Conservation (phyloP, 2,888 invertebrate genomes). For the Sipha maydis region DNA sequence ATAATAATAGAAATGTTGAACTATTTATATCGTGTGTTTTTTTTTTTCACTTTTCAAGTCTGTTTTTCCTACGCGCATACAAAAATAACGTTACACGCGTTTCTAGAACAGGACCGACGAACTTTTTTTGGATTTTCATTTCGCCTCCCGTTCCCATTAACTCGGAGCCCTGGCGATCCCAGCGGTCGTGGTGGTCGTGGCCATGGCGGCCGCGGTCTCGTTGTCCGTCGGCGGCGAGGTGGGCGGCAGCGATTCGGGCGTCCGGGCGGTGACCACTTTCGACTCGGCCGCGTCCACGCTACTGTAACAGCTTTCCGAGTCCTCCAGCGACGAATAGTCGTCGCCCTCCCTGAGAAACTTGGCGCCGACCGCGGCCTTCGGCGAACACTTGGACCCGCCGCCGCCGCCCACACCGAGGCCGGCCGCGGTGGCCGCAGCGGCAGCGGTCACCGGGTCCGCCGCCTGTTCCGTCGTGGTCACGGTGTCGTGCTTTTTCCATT, state of each 20-base stretch:
- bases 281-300: constrained; percentile 63
- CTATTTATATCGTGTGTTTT: not conserved
- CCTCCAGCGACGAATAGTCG: constrained; percentile 64
- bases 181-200: constrained; percentile 21
- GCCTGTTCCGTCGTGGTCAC: constrained; percentile 89
- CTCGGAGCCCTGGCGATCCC: constrained; percentile 36
- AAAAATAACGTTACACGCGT: not conserved
- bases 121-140: too few relatives aligned
- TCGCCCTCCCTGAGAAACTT: constrained; percentile 63
- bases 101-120: not conserved
- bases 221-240: constrained; percentile 51
- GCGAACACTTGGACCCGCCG: constrained; percentile 63
- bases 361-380: constrained; percentile 16
- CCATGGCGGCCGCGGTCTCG: constrained; percentile 25
- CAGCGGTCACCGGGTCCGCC: constrained; percentile 78
- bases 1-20: constrained; percentile 6
- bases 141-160: not conserved
- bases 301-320: constrained; percentile 65
- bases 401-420: constrained; percentile 33
- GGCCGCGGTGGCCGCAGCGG: constrained; percentile 8
- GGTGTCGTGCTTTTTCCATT: constrained; percentile 93
- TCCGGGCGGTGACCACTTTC: constrained; percentile 44
- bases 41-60: not conserved
- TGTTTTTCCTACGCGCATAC: not conserved
- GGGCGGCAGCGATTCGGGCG: constrained; percentile 54